Evolutionary conservation across 64 coral and sea anemone species (phyloP), one percentile per base, ranked within the genome.

Genomic region (Catalaphyllia jardinei): DNA sequence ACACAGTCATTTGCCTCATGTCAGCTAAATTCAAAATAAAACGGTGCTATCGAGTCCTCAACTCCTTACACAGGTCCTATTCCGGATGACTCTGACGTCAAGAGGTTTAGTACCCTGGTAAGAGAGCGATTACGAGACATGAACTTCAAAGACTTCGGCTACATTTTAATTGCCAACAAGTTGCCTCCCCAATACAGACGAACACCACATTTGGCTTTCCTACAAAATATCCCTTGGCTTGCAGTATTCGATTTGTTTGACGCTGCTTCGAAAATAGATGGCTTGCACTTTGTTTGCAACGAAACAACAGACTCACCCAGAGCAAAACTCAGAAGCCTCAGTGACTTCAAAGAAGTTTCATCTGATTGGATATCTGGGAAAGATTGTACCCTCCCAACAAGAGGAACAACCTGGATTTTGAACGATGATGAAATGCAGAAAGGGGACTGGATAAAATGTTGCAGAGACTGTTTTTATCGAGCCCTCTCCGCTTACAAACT

Each of bases 161-260:
- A 78, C 38, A 54, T 92, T 0, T 60, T 92, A 12, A 17, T 92
- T 2, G 81, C 90, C 15, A 92, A 92, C 25, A 92, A 86, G 82
- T 0, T 86, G 0, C 72, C 90, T 63, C 28, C 80, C 35, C 10
- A 92, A 4, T 92, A 92, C 71, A 59, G 90, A 30, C 74, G 90
- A 60, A 76, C 67, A 0, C 29, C 80, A 20, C 71, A 74, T 24
- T 18, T 92, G n/a, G 27, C 90, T 1, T 92, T 92, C 64, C 73
- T 92, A 4, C n/a, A 85, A 63, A 86, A 76, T 29, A 92, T 92
- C 4, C 90, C 90, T 20, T 92, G 90, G 81, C 17, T 92, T 11
- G 80, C 79, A 0, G 90, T 92, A 22, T 92, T 92, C 85, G 90
- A 92, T 29, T 62, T 92, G 51, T 92, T 92, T 18, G 90, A 92